A percentile compares a stretch with the other conserved stretches of the same genome.
Evolutionary conservation across 1,140 invertebrate species (phyloP).

Genomic region (Bombus turneri): DNA sequence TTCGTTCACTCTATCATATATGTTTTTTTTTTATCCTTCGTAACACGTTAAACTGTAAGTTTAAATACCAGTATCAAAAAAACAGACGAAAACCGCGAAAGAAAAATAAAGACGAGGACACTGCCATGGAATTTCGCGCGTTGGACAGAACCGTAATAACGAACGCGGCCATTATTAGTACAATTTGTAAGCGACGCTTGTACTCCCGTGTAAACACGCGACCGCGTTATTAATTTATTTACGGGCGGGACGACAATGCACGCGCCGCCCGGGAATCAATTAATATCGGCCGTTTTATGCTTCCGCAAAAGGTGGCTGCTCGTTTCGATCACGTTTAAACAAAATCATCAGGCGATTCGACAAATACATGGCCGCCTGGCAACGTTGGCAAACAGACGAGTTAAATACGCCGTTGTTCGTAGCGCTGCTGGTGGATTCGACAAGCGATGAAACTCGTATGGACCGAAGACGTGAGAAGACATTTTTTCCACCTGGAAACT

Average conservation of each 20-base stretch:
- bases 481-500: background rate
- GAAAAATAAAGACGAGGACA: too few relatives aligned
- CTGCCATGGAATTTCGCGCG: background rate
- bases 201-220: slow-evolving; percentile 46
- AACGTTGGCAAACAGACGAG: slow-evolving; percentile 47
- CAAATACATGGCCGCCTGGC: slow-evolving; percentile 30
- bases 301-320: slow-evolving; percentile 33
- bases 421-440: background rate
- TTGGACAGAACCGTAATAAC: slow-evolving; percentile 32
- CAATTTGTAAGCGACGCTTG: slow-evolving; percentile 62
- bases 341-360: slow-evolving; percentile 59
- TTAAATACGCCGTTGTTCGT: slow-evolving; percentile 35
- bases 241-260: slow-evolving; percentile 30
- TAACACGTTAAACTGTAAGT: background rate
- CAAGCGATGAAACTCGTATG: background rate
- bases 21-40: background rate
- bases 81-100: background rate
- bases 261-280: slow-evolving; percentile 49
- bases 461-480: background rate
- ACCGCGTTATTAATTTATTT: slow-evolving; percentile 67
- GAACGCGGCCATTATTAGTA: slow-evolving; percentile 53
- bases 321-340: slow-evolving; percentile 47
- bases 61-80: background rate
- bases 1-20: too few relatives aligned
- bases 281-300: slow-evolving; percentile 61